These are phyloP conservation scores for Proisotoma minuta DNA, from an alignment of 2,888 invertebrate genomes.

Conservation along the genomic window DNA sequence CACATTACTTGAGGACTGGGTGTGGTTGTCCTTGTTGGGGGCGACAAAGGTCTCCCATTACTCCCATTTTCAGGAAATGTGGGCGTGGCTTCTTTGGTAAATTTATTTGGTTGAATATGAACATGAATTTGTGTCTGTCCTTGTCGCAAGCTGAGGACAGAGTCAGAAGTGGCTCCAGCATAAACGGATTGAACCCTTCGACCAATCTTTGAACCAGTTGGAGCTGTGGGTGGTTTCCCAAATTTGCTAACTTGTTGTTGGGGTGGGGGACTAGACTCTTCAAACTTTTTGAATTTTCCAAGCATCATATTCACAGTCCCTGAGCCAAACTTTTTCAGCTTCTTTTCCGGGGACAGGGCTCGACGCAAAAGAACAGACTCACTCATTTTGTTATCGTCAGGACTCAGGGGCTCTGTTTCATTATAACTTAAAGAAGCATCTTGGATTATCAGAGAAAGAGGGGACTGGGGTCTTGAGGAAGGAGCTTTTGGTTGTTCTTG, in stretches of 20 bases:
- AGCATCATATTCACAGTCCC: conserved; percentile 70
- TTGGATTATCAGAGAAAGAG: conserved; percentile 10
- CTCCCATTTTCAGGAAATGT: neutral
- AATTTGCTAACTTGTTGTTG: too few relatives aligned
- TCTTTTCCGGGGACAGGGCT: conserved; percentile 44
- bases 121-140: neutral
- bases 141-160: conserved; percentile 39
- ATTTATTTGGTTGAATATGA: neutral
- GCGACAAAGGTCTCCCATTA: neutral
- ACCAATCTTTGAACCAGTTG: conserved; percentile 28
- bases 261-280: conserved; percentile 45
- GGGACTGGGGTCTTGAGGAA: neutral
- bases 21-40: neutral
- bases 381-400: conserved; percentile 26
- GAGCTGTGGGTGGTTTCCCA: conserved; percentile 21
- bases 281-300: conserved; percentile 66
- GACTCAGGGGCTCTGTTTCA: too few relatives aligned
- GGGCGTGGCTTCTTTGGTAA: neutral
- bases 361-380: conserved; percentile 42
- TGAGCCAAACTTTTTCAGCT: conserved; percentile 47
- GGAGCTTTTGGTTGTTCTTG: neutral
- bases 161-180: conserved; percentile 47
- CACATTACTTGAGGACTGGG: neutral
- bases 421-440: too few relatives aligned
- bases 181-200: conserved; percentile 47